Base-by-base conservation (phyloP, 2,113 vertebrate genomes). In the Tragelaphus scriptus region DNA sequence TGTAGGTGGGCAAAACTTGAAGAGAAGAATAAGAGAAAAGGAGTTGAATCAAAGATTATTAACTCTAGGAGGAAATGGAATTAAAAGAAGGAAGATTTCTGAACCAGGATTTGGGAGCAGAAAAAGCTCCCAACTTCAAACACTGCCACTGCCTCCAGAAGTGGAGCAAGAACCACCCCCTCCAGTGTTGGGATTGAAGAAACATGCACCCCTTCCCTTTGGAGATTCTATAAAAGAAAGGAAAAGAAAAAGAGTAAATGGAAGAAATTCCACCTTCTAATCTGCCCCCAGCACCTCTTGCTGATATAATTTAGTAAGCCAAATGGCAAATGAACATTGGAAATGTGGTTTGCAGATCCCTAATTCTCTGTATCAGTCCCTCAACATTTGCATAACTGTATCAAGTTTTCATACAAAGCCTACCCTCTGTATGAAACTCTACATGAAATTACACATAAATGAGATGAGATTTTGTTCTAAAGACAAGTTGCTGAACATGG, bases 131-230 rank as follows among this genome's bases (percentile, higher is more conserved):
- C 11, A 21, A 4, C 44, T 36, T 7, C 3, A 55, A 59, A 1
- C 30, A 0, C 2, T 75, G 56, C 6, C 3, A 5, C 36, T 26
- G 2, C 2, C 12, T 59, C 8, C 10, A 15, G 1, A 44, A 44
- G 44, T 30, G 26, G 7, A 79, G 21, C 32, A 80, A 80, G 40
- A 36, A 47, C 12, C 9, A 25, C 8, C 5, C 1, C 2, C 21
- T 53, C 21, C 1, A 10, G 19, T 17, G 30, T 26, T 58, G 49
- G 30, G 1, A 12, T 1, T n/a, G 47, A 23, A 61, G 32, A 26
- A 81, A 10, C 7, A 9, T 2, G 2, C 0, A 68, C 1, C 5
- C 44, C 13, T 17, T 32, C 10, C 30, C 17, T 28, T 49, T 40
- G 10, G 53, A 90, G 44, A 61, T 2, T 51, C 6, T 25, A 1